Conservation (phyloP, 2,888 invertebrate species). For the Acleris cristana region DNA sequence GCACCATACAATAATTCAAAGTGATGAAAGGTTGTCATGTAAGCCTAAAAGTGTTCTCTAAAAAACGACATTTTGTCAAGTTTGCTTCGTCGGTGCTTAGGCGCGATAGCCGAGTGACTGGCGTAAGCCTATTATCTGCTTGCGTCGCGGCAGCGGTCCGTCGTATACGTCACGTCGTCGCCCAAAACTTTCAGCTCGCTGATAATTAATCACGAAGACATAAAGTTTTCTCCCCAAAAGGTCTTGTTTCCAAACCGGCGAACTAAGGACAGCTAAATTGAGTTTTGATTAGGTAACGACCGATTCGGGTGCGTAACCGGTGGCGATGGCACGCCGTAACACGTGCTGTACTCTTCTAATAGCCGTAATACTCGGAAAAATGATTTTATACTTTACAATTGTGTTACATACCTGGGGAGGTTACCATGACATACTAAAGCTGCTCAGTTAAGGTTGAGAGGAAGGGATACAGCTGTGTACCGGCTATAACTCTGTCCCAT, state of each 20-base stretch:
- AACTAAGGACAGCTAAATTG: slow-evolving; percentile 63
- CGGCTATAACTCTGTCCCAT: too few relatives aligned
- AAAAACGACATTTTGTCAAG: too few relatives aligned
- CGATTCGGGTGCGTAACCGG: slow-evolving; percentile 49
- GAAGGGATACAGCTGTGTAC: too few relatives aligned
- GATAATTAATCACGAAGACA: slow-evolving; percentile 60
- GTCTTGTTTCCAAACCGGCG: slow-evolving; percentile 56
- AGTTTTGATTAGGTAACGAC: slow-evolving; percentile 60
- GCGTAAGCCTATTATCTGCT: slow-evolving; percentile 9
- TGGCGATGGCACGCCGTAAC: slow-evolving; percentile 52
- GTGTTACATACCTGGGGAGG: background rate
- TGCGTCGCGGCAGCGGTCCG: slow-evolving; percentile 1
- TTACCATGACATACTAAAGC: too few relatives aligned
- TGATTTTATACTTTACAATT: slow-evolving; percentile 15
- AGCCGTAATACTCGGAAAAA: slow-evolving; percentile 1
- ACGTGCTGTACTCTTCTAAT: slow-evolving; percentile 44
- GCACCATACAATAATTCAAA: background rate
- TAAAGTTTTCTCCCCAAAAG: slow-evolving; percentile 58
- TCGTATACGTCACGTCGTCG: slow-evolving; percentile 24
- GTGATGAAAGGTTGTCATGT: background rate
- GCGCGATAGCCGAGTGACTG: background rate
- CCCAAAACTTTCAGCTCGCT: slow-evolving; percentile 41
- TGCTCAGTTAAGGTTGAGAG: too few relatives aligned
- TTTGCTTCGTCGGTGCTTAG: background rate
- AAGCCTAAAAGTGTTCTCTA: too few relatives aligned